Evolutionary conservation across 1,140 invertebrate genomes (phyloP), one percentile per base, ranked within the genome.

Genomic region (Himalopsyche phryganea): DNA sequence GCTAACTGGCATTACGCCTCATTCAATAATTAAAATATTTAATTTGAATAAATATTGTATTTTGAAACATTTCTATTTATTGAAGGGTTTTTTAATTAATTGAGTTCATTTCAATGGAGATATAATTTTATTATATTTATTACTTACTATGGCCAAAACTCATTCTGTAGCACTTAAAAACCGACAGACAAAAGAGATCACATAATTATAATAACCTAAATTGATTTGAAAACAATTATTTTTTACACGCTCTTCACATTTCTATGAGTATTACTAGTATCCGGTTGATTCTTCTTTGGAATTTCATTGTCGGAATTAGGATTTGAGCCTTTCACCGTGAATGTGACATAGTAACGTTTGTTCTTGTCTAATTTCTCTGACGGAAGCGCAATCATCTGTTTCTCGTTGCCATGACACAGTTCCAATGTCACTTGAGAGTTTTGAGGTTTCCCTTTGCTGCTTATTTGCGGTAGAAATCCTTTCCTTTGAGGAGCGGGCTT

Each of bases 301-400:
- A 73, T 75, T 46, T 77, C 73, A 58, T 72, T 76, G 48, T 78
- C 76, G 0, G 76, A 78, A 11, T 75, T 67, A 4, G 71, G 69
- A 57, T 78, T 75, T 3, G 76, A 78, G 28, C 87, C 88, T 70
- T 89, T 90, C 11, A 93, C 89, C 10, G 90, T 92, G 67, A 94
- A 92, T 14, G 90, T 92, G 45, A 94, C 90, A 69, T 90, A 92
- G 72, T 93, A 94, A 67, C 89, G 82, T 74, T 92, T 94, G 67
- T 89, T 91, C 67, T 87, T 88, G 70, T 93, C 89, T 66, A 93
- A 72, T 71, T 83, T 86, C 67, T 94, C 89, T 56, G 90, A 85
- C 28, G 91, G 91, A 70, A 93, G 77, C 66, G 90, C 86, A 67
- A 93, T 91, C 57, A 92, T 76, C 73, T 92, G 89, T 67, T 88